A percentile compares a stretch with the other conserved stretches of the same genome.
Evolutionary conservation across 2,888 invertebrate genomes (phyloP).

Genomic region (Heliconius hortense): DNA sequence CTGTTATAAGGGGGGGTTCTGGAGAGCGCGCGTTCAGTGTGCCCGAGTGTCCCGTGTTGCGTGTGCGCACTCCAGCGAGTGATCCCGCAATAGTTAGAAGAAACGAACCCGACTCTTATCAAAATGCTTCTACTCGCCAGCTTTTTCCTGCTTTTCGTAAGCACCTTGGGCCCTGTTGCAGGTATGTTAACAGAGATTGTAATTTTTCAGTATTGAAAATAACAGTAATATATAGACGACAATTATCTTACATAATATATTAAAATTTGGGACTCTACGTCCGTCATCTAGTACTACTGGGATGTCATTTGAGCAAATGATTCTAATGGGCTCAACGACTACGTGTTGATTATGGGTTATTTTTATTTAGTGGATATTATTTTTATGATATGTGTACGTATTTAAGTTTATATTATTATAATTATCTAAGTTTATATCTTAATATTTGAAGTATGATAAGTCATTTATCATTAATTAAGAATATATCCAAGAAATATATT

Average conservation of each 20-base stretch:
- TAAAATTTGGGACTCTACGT: neutral
- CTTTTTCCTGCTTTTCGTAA: slow-evolving; percentile 79
- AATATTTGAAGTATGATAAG: neutral
- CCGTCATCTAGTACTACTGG: neutral
- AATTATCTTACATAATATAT: neutral
- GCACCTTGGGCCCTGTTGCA: slow-evolving; percentile 77
- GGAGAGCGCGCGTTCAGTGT: slow-evolving; percentile 79
- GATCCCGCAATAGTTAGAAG: slow-evolving; percentile 53
- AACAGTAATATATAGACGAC: neutral
- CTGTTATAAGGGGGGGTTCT: slow-evolving; percentile 79
- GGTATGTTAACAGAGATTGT: slow-evolving; percentile 65
- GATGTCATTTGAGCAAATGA: slow-evolving; percentile 30
- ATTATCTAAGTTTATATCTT: neutral
- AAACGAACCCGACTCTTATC: slow-evolving; percentile 53
- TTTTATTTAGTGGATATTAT: slow-evolving; percentile 25
- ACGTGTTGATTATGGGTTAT: slow-evolving; percentile 30
- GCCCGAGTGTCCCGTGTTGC: slow-evolving; percentile 78
- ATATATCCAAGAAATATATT: neutral
- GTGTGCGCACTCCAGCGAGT: slow-evolving; percentile 68
- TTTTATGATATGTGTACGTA: neutral
- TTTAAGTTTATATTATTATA: neutral
- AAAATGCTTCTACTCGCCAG: slow-evolving; percentile 79
- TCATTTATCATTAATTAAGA: neutral
- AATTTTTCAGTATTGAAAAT: neutral
- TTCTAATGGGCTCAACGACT: slow-evolving; percentile 29